phyloP scores from a whole-genome alignment of 2,888 invertebrate genomes.

The Brachyptera risi region DNA sequence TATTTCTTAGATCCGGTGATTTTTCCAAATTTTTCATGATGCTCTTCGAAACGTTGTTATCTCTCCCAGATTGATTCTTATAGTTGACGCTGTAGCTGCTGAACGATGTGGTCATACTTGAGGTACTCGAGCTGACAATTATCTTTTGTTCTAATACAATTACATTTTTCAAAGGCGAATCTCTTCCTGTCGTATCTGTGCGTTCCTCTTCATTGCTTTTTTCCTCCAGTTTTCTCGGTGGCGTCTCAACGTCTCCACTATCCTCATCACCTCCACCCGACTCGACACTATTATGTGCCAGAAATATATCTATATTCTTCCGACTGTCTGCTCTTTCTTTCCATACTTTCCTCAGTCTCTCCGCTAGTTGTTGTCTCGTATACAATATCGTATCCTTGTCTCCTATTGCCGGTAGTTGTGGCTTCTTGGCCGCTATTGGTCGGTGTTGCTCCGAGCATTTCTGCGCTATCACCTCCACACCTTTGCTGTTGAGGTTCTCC shows the following conservation, averaged over 20 bases:
- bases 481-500: neutral
- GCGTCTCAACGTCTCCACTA: neutral
- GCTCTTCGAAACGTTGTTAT: neutral
- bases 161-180: neutral
- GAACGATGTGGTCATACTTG: neutral
- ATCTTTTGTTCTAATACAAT: neutral
- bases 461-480: neutral
- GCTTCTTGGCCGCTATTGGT: neutral
- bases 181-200: neutral
- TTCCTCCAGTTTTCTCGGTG: neutral
- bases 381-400: constrained; percentile 25
- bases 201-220: neutral
- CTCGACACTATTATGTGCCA: constrained; percentile 47
- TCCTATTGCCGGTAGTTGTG: neutral
- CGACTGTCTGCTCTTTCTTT: constrained; percentile 41
- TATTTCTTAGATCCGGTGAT: neutral
- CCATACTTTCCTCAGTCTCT: constrained; percentile 49
- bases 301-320: constrained; percentile 46
- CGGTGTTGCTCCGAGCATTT: neutral
- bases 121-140: neutral
- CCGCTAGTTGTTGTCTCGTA: constrained; percentile 49
- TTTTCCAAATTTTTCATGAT: neutral
- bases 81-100: neutral
- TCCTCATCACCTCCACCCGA: neutral
- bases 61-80: neutral